Evolutionary conservation across 2,888 invertebrate species (phyloP), one percentile per base, ranked within the genome.

Genomic region (Eristalis intricaria): DNA sequence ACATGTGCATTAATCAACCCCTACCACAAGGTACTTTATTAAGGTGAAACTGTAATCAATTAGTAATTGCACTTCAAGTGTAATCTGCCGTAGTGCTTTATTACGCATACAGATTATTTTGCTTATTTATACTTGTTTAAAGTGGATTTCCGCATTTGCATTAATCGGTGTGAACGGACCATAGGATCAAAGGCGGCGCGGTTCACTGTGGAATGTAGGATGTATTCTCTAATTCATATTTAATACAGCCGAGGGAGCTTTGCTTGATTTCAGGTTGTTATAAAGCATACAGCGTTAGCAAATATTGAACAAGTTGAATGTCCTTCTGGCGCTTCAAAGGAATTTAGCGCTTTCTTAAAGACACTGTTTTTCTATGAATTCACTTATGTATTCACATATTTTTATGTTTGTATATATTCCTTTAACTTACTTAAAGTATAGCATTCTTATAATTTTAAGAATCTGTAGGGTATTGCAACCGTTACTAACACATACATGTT

Each of bases 21-120:
- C 19, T 26, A 8, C 69, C 56, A 35, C 79, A 69, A 58, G 79
- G 64, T 23, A 79, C 79, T 84, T 56, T 75, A 75, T 74, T 69
- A 79, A 65, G 74, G 79, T 84, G 73, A 38, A 68, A 79, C 79
- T 75, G 79, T 84, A 84, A 79, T 79, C 84, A 84, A 84, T 84
- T 84, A 84, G 79, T 84, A 70, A 84, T 75, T 84, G 74, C 84
- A 84, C 64, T 84, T 74, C 74, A 79, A 74, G 79, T 84, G 79
- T 84, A 79, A 84, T 84, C 69, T 79, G 11, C 56, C 75, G 69
- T 79, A 64, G 63, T 65, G 60, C 69, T 84, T 84, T 80, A 79
- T 74, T 84, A 70, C 58, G 79, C 69, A 75, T 84, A 79, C 74
- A 84, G 79, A 79, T 79, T 79, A 70, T 70, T 56, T 74, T 84